Conservation (phyloP, 1,140 invertebrate genomes). For the Camponotus vicinus region DNA sequence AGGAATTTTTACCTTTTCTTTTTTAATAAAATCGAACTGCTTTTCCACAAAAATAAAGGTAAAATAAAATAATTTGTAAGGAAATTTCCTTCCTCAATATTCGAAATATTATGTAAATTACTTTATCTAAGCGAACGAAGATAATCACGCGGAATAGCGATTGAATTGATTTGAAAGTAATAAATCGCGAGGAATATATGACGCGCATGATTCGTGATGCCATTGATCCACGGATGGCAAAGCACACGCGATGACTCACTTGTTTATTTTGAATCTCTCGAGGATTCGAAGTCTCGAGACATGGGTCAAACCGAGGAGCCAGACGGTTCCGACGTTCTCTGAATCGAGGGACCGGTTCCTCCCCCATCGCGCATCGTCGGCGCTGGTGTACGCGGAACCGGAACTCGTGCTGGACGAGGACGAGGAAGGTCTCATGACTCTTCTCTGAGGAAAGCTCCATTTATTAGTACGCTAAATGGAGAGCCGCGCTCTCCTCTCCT, state of each 20-base stretch:
- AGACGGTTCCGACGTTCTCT: slow-evolving; percentile 62
- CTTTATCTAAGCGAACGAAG: too few relatives aligned
- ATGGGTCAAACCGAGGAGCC: slow-evolving; percentile 59
- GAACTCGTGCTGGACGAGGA: slow-evolving; percentile 67
- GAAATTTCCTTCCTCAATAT: too few relatives aligned
- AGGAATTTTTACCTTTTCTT: too few relatives aligned
- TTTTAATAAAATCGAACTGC: too few relatives aligned
- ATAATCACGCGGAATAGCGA: too few relatives aligned
- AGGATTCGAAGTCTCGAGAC: slow-evolving; percentile 30
- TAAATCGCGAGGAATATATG: too few relatives aligned
- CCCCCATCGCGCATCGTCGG: slow-evolving; percentile 36
- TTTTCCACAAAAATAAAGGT: too few relatives aligned
- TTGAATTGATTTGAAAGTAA: too few relatives aligned
- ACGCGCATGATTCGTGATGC: too few relatives aligned
- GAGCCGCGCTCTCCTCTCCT: not conserved
- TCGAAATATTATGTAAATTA: too few relatives aligned
- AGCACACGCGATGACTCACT: slow-evolving; percentile 65
- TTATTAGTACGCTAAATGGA: slow-evolving; percentile 8
- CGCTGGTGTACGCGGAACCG: slow-evolving; percentile 62
- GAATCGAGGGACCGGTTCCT: slow-evolving; percentile 46
- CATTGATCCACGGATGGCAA: too few relatives aligned
- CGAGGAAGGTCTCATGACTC: slow-evolving; percentile 63
- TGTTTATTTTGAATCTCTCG: slow-evolving; percentile 56
- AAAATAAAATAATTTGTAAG: too few relatives aligned
- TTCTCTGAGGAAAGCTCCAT: slow-evolving; percentile 58